Evolutionary conservation across 2,797 vertebrate species (phyloP), one percentile per base, ranked within the genome.

Genomic region (Gymnothorax javanicus): DNA sequence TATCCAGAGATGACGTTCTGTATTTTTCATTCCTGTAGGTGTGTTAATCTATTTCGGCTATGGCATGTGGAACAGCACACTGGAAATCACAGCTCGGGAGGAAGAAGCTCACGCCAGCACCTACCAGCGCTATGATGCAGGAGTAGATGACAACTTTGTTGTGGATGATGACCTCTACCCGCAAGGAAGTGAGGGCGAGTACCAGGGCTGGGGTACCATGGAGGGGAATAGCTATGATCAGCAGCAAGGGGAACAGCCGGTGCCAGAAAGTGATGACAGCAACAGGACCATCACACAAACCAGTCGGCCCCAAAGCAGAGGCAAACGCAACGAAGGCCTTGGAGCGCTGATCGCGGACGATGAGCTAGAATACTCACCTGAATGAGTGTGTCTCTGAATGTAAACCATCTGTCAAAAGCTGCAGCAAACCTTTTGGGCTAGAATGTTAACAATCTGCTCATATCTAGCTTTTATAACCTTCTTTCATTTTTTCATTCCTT

Each of bases 11-110:
- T 43, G 27, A 73, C 12, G 4, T 2, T 75, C 71, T 98, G 67
- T 91, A 98, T 95, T 97, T 98, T 94, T 97, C 96, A 93, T 97
- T 25, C 85, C 87, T 23, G 0, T 92, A 99, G 98, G 98, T 88
- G 90, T 99, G 90, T 90, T 99, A 91, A 99, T 99, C 94, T 99
- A 99, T 87, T 96, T 95, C 23, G 96, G 97, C 83, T 99, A 99
- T 0, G 98, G 98, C 57, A 96, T 99, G 92, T 98, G 98, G 98
- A 97, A 99, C 95, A 99, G 98, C 94, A 97, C 96, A 0, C 93
- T 99, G 94, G 98, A 99, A 93, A 96, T 98, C 88, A 96, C 95
- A 0, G 97, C 97, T 84, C 94, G 95, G 0, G 96, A 98, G 86
- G 96, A 98, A 91, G 97, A 97, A 84, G 96, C 97, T 0, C 97